These are phyloP conservation scores for Acrocyrtus sp. DNA, from an alignment of 2,888 invertebrate species.

Conservation along the genomic window DNA sequence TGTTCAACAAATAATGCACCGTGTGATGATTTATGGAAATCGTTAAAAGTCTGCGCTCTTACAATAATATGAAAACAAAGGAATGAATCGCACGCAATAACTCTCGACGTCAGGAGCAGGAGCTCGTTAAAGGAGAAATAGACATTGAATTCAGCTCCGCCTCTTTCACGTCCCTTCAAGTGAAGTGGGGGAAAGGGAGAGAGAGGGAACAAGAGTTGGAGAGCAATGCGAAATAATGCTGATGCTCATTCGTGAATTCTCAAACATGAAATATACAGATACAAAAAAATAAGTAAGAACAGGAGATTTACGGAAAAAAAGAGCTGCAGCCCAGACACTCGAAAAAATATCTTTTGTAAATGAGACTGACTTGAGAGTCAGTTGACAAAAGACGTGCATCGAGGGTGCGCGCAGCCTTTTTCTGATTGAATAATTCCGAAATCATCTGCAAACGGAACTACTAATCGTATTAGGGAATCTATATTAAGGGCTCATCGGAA, in stretches of 20 bases:
- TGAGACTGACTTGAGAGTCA: too few relatives aligned
- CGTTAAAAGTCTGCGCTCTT: slow-evolving; percentile 63
- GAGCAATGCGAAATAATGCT: not conserved
- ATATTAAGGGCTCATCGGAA: too few relatives aligned
- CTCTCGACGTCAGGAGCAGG: slow-evolving; percentile 64
- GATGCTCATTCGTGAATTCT: slow-evolving; percentile 26
- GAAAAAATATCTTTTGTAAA: too few relatives aligned
- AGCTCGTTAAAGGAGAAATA: slow-evolving; percentile 63
- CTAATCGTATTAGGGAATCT: too few relatives aligned
- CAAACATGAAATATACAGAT: slow-evolving; percentile 27
- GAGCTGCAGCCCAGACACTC: too few relatives aligned
- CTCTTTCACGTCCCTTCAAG: slow-evolving; percentile 62
- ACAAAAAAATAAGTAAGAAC: slow-evolving; percentile 14
- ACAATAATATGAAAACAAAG: slow-evolving; percentile 62
- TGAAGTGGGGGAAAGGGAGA: not conserved
- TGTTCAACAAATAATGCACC: slow-evolving; percentile 59
- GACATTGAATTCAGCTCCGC: slow-evolving; percentile 64
- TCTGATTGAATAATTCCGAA: too few relatives aligned
- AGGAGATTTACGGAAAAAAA: too few relatives aligned
- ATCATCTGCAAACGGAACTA: too few relatives aligned
- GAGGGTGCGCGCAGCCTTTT: too few relatives aligned
- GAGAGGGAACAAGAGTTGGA: not conserved
- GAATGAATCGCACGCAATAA: slow-evolving; percentile 63
- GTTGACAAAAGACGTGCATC: too few relatives aligned
- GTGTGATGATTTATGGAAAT: slow-evolving; percentile 64